Conservation (phyloP, 2,888 invertebrate species). For the Acrobasis consociella region DNA sequence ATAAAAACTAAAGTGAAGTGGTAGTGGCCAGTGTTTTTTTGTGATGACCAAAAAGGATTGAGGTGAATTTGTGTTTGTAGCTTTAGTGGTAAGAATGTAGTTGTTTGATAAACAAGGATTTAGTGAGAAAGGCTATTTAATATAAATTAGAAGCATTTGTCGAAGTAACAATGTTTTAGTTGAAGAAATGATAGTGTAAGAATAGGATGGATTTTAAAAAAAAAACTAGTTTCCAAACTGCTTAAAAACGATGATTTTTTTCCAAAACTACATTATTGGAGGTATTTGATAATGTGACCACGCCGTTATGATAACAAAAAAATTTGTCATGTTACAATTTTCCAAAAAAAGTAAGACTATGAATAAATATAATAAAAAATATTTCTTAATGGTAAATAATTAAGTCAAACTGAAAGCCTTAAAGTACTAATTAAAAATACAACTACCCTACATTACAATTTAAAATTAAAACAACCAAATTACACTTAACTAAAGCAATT, state of each 20-base stretch:
- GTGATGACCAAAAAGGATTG: constrained; percentile 32
- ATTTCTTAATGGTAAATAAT: too few species aligned
- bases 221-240: too few species aligned
- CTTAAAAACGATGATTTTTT: too few species aligned
- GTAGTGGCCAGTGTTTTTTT: constrained; percentile 19
- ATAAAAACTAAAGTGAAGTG: constrained; percentile 13
- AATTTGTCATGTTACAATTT: too few species aligned
- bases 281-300: too few species aligned
- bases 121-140: neutral
- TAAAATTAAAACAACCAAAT: neutral
- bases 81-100: constrained; percentile 15
- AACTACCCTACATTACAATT: constrained; percentile 3
- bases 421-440: neutral
- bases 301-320: too few species aligned
- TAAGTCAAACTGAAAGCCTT: neutral
- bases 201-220: neutral
- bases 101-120: neutral
- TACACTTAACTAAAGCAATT: neutral
- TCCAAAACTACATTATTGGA: too few species aligned
- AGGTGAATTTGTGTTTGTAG: constrained; percentile 28
- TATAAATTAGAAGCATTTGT: constrained; percentile 16
- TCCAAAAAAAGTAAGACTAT: too few species aligned
- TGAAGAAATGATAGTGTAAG: neutral
- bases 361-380: too few species aligned
- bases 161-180: neutral